Evolutionary conservation across 2,113 vertebrate species (phyloP).

Genomic region (Gadus macrocephalus): DNA sequence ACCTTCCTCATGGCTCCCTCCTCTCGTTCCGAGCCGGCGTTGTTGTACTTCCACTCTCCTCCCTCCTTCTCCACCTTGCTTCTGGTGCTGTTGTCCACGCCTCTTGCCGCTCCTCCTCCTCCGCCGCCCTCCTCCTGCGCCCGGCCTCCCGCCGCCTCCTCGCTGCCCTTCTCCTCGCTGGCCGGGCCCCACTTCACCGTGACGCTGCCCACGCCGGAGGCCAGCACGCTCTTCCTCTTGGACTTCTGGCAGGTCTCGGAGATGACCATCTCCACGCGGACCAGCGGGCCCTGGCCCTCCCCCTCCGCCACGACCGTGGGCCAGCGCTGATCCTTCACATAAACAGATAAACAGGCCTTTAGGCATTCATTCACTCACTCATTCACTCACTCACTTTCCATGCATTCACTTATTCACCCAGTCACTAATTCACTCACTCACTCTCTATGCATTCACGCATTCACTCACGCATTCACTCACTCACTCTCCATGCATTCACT

Average conservation of each 20-base stretch:
- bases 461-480: too few species aligned
- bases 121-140: conserved; percentile 69
- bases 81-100: conserved; percentile 73
- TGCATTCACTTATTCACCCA: too few species aligned
- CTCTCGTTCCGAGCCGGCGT: conserved; percentile 63
- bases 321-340: conserved; percentile 75
- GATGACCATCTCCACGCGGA: conserved; percentile 91
- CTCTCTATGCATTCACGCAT: too few species aligned
- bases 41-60: conserved; percentile 73
- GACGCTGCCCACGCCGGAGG: conserved; percentile 81
- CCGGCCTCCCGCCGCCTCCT: conserved; percentile 2
- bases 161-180: conserved; percentile 62
- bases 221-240: conserved; percentile 89
- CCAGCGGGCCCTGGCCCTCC: conserved; percentile 86
- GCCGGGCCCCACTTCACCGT: conserved; percentile 83
- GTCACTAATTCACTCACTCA: too few species aligned
- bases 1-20: conserved; percentile 76
- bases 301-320: conserved; percentile 82
- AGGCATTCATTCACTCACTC: too few species aligned
- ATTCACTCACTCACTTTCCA: too few species aligned
- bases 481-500: too few species aligned
- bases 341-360: conserved; percentile 47
- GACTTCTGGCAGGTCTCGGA: conserved; percentile 94
- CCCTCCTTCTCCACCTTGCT: conserved; percentile 67
- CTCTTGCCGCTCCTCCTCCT: conserved; percentile 53